A percentile compares a stretch with the other conserved stretches of the same genome.
Conservation (phyloP, 2,113 vertebrate species). For the Stegastes partitus region DNA sequence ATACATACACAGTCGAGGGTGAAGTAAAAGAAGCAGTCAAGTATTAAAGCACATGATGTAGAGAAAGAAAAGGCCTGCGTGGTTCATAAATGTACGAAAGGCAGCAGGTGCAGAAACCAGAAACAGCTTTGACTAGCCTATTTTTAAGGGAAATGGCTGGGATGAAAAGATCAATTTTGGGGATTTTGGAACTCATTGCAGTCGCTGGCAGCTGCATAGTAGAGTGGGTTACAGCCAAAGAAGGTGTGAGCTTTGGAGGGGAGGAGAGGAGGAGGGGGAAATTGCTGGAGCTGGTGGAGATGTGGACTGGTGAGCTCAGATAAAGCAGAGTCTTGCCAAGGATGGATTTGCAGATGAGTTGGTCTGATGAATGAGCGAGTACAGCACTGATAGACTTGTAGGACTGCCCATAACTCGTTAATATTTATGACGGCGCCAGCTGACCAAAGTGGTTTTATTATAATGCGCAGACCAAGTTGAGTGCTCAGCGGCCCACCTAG, state of each 20-base stretch:
- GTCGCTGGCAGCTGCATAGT: slow-evolving; percentile 66
- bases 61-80: not conserved
- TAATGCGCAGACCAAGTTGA: slow-evolving; percentile 45
- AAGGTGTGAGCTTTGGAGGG: slow-evolving; percentile 59
- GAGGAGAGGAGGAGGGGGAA: slow-evolving; percentile 17
- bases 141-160: slow-evolving; percentile 58
- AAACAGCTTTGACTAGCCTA: slow-evolving; percentile 50
- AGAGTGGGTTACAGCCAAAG: slow-evolving; percentile 68
- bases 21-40: not conserved
- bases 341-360: slow-evolving; percentile 76
- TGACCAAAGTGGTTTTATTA: slow-evolving; percentile 72
- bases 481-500: slow-evolving; percentile 31
- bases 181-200: slow-evolving; percentile 55
- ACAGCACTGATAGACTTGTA: slow-evolving; percentile 72
- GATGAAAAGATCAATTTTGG: slow-evolving; percentile 72
- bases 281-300: slow-evolving; percentile 60
- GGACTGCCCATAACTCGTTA: slow-evolving; percentile 65
- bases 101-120: slow-evolving; percentile 35
- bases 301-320: slow-evolving; percentile 74
- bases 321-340: slow-evolving; percentile 72
- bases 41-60: not conserved
- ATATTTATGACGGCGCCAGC: slow-evolving; percentile 73
- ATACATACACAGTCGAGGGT: not conserved
- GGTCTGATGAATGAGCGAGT: slow-evolving; percentile 70
- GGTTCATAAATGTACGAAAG: slow-evolving; percentile 16